phyloP scores from a whole-genome alignment of 2,888 invertebrate species.

The Drosophila infuscata region DNA sequence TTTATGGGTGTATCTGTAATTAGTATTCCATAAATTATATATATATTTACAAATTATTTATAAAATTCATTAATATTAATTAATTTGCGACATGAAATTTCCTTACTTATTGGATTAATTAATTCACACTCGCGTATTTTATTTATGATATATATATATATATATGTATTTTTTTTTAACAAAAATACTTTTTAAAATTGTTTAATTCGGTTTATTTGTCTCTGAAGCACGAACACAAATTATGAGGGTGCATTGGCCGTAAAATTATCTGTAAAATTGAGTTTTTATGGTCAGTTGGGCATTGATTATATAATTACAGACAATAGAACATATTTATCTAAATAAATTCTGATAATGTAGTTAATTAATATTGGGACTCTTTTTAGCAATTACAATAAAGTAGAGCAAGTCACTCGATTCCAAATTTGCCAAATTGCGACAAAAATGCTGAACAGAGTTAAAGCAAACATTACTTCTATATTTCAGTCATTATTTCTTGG shows the following conservation, averaged over 20 bases:
- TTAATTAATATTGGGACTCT: neutral
- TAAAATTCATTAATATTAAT: conserved; percentile 14
- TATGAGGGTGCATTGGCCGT: neutral
- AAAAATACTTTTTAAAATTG: neutral
- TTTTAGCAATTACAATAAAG: neutral
- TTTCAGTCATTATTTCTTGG: neutral
- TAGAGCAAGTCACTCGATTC: neutral
- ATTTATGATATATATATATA: too few species aligned
- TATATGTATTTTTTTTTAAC: neutral
- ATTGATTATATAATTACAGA: neutral
- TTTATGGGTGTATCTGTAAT: neutral
- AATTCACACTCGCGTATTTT: too few species aligned
- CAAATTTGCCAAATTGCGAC: too few species aligned
- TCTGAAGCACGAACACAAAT: neutral
- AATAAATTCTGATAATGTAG: neutral
- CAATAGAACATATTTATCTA: neutral
- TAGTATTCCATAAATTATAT: conserved; percentile 3
- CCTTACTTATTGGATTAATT: conserved; percentile 10
- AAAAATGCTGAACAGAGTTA: neutral
- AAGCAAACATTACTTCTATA: neutral
- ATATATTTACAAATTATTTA: conserved; percentile 17
- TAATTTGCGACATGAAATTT: neutral
- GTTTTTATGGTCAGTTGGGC: neutral
- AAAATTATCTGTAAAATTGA: neutral
- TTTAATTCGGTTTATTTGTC: neutral